phyloP scores from a whole-genome alignment of 2,113 vertebrate genomes.

The Anolis carolinensis region DNA sequence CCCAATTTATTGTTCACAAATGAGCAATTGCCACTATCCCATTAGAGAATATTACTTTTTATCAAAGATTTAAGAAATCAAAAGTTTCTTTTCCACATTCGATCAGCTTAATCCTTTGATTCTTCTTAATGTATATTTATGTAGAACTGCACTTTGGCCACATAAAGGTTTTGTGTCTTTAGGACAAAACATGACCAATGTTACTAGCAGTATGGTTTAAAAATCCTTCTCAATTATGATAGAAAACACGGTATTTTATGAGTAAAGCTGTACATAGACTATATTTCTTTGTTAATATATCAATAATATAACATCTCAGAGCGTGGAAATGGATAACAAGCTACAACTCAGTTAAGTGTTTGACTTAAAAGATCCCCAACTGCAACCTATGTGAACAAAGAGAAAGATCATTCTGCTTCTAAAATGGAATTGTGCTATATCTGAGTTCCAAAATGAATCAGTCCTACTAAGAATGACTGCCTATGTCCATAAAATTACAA shows the following conservation, averaged over 20 bases:
- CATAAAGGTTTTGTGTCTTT: not conserved
- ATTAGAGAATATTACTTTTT: not conserved
- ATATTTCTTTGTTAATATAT: not conserved
- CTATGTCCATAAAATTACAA: conserved; percentile 7
- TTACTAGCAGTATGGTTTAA: not conserved
- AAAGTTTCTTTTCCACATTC: conserved; percentile 1
- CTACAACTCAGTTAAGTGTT: not conserved
- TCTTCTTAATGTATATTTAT: not conserved
- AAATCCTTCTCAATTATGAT: not conserved
- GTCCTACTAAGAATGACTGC: not conserved
- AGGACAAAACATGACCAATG: not conserved
- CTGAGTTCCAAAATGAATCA: conserved; percentile 4
- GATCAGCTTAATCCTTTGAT: not conserved
- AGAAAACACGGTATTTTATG: not conserved
- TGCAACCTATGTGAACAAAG: not conserved
- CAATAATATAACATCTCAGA: not conserved
- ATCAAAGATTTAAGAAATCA: not conserved
- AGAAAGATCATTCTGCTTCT: not conserved
- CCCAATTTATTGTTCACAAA: conserved; percentile 51
- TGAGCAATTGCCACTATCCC: conserved; percentile 2
- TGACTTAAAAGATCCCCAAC: too few relatives aligned
- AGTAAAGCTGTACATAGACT: not conserved
- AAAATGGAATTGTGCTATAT: conserved; percentile 1
- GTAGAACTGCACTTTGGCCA: not conserved
- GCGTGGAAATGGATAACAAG: not conserved